Evolutionary conservation across 2,888 invertebrate genomes (phyloP), one percentile per base, ranked within the genome.

Genomic region (Caenorhabditis doughertyi): DNA sequence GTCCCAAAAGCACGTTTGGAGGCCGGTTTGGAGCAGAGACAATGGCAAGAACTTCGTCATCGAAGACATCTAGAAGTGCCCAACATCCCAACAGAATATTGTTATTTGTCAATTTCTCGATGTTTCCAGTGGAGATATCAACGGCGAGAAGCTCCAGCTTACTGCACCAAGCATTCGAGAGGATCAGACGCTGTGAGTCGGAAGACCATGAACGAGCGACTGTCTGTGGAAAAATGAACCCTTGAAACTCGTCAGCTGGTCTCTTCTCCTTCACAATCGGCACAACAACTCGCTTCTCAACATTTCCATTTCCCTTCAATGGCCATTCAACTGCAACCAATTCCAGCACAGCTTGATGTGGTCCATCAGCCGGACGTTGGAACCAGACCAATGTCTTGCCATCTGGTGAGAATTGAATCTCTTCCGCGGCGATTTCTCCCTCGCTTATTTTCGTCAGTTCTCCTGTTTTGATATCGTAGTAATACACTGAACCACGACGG

Each of bases 1-100:
- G 47, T 16, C 86, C 88, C 3, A 90, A 44, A 7, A 89, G 83
- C 21, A 86, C 74, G n/a, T 73, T 62, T 7, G 88, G 89, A 4
- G 89, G 90, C 5, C 87, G 70, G 55, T 89, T 90, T 5, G 91
- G 91, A 1, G 90, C 85, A 7, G 86, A 83, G 32, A 85, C 84
- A 8, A 72, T 44, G 8, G 89, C 89, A 4, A 91, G 83, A 18
- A 91, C 64, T 23, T 86, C 74, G 62, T 89, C 87, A 4, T 73
- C 56, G 5, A 49, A 49, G 32, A 90, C 89, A 74, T 91, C 91
- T n/a, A 90, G 49, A 25, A 87, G 44, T 11, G 74, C 23, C 90
- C 90, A 90, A 29, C 84, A 76, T 29, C 90, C 89, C 51, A 85
- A 85, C 23, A 71, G 65, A 60, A 73, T 70, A 4, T 88, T 84